A percentile compares a stretch with the other conserved stretches of the same genome.
phyloP scores from a whole-genome alignment of 2,888 invertebrate species.

The Sarcophaga carnaria region DNA sequence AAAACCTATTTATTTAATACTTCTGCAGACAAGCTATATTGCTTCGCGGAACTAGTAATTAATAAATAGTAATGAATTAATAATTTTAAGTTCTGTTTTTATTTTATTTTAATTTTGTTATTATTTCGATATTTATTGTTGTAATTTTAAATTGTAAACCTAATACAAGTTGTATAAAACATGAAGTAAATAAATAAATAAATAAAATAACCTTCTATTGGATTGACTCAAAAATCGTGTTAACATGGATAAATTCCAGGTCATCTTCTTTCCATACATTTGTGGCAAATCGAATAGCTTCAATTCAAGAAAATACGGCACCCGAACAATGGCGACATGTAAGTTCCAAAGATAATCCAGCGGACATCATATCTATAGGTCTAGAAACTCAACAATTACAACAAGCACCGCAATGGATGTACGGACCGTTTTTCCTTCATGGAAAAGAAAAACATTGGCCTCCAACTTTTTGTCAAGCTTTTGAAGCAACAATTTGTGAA shows the following conservation, averaged over 20 bases:
- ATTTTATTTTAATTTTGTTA: too few relatives aligned
- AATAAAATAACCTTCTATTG: slow-evolving; percentile 7
- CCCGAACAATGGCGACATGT: not conserved
- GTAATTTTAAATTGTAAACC: too few relatives aligned
- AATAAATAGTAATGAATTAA: too few relatives aligned
- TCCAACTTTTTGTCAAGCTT: not conserved
- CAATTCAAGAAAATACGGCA: not conserved
- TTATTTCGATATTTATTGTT: too few relatives aligned
- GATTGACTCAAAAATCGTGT: slow-evolving; percentile 1
- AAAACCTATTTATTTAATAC: too few relatives aligned
- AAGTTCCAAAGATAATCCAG: not conserved
- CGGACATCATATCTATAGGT: not conserved
- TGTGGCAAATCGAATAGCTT: not conserved
- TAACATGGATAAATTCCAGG: slow-evolving; percentile 1
- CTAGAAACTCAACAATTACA: not conserved
- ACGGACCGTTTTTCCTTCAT: not conserved
- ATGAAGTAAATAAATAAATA: too few relatives aligned
- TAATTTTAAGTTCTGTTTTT: too few relatives aligned
- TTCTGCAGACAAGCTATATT: too few relatives aligned
- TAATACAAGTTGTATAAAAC: too few relatives aligned
- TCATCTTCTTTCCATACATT: slow-evolving; percentile 8
- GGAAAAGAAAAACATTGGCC: not conserved
- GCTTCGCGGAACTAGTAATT: too few relatives aligned
- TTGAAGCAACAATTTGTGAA: not conserved
- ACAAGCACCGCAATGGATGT: not conserved